Base-by-base conservation (phyloP, 2,797 vertebrate genomes). In the Macropus fuliginosus region DNA sequence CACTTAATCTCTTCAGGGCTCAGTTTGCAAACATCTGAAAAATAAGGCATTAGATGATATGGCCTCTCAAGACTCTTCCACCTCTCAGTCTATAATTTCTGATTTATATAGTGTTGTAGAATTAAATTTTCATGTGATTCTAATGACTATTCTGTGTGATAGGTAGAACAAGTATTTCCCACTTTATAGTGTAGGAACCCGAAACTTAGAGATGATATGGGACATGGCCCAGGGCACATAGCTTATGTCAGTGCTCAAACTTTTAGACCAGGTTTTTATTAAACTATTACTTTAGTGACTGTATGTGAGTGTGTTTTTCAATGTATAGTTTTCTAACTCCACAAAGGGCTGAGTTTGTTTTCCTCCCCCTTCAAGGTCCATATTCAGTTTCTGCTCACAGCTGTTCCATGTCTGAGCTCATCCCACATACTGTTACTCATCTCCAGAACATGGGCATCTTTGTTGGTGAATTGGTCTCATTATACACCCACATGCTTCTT, bases 391-490 rank as follows among this genome's bases (percentile, higher is more conserved):
- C 24, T 46, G 3, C 24, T 87, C 74, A 62, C 93, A 94, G n/a
- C 91, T 94, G 90, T 16, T 54, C 27, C 4, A 29, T 90, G 81
- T 93, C 91, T 90, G 55, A 59, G 54, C 34, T 21, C 81, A 92
- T 74, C 93, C 89, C 21, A 91, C 5, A 4, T 46, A 87, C 0
- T 0, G 1, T 55, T 66, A 13, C 91, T 93, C 81, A 10, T 27
- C 50, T 92, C 40, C 56, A 90, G 34, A 94, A 56, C 50, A 54
- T 57, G 54, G 34, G 18, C 50, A 52, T 55, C 56, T 95, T 89
- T 94, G 52, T 91, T 90, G 81, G 87, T 21, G 92, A 81, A 11
- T 55, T 81, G n/a, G 34, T 52, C 93, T 95, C 74, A 57, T 93
- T 74, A 94, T 9, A 87, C 18, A 54, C 91, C 91, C 92, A 92